phyloP scores from a whole-genome alignment of 2,797 vertebrate species.

The Anguilla megastoma region DNA sequence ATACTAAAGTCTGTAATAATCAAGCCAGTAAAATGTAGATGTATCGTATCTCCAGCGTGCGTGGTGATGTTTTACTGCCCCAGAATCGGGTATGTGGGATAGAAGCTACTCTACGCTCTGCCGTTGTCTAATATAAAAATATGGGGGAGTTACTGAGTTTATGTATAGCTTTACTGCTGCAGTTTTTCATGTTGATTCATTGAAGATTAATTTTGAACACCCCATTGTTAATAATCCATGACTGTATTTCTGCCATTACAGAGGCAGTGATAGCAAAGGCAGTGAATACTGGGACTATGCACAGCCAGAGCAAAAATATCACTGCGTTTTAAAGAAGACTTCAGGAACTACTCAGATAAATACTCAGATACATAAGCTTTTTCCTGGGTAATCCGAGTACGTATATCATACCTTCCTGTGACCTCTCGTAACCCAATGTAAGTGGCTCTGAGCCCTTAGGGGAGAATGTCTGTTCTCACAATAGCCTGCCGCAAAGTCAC shows the following conservation, averaged over 20 bases:
- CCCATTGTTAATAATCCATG: conserved; percentile 11
- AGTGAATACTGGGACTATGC: background rate
- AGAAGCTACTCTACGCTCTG: background rate
- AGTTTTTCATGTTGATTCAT: conserved; percentile 9
- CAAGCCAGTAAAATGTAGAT: background rate
- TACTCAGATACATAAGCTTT: background rate
- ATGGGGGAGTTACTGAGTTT: background rate
- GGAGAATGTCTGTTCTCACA: background rate
- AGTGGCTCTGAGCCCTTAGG: background rate
- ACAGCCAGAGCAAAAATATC: background rate
- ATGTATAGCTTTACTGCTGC: conserved; percentile 21
- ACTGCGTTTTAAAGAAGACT: background rate
- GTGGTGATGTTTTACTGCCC: background rate
- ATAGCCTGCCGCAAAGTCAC: background rate
- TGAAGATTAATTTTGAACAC: conserved; percentile 20
- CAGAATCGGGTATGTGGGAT: conserved; percentile 3
- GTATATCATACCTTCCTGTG: background rate
- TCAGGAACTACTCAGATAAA: background rate
- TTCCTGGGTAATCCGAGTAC: background rate
- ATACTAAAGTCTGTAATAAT: background rate
- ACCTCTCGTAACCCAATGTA: background rate
- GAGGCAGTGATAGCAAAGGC: background rate
- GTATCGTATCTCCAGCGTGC: background rate
- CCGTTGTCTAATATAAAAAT: background rate
- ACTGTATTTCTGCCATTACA: background rate